phyloP scores from a whole-genome alignment of 30 jellyfish, hydroid and myxozoan species.

The Aurelia aurita complex sp. Pacific region DNA sequence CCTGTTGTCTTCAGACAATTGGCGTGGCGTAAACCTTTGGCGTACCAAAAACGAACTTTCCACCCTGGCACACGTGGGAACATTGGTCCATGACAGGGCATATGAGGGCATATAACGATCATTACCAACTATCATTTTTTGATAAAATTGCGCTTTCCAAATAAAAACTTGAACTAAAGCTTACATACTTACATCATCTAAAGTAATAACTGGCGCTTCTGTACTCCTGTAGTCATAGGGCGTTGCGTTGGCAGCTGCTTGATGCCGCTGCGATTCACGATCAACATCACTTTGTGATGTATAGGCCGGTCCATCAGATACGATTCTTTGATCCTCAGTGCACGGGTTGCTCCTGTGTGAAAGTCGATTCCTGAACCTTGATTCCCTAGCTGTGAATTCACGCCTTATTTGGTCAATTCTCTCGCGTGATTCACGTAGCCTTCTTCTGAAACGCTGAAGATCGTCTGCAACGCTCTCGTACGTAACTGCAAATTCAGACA shows the following conservation, averaged over 20 bases:
- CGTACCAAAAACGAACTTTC: too few species aligned
- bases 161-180: neutral
- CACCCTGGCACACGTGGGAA: too few species aligned
- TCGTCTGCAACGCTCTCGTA: conserved; percentile 49
- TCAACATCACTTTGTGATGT: conserved; percentile 43
- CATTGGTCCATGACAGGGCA: too few species aligned
- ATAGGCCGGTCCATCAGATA: conserved; percentile 57
- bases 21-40: too few species aligned
- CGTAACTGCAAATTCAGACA: conserved; percentile 12
- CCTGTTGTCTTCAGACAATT: too few species aligned
- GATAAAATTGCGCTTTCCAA: too few species aligned
- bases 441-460: conserved; percentile 66
- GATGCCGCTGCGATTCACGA: conserved; percentile 2
- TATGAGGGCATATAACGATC: too few species aligned
- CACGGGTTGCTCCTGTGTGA: conserved; percentile 39
- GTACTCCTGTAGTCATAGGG: conserved; percentile 5
- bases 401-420: conserved; percentile 42
- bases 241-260: neutral
- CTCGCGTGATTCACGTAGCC: conserved; percentile 74
- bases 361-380: conserved; percentile 17
- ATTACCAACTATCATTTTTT: too few species aligned
- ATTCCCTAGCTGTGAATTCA: conserved; percentile 41
- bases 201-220: conserved; percentile 45
- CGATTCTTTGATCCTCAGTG: conserved; percentile 24
- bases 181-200: conserved; percentile 55